Evolutionary conservation across 2,888 invertebrate species (phyloP), one percentile per base, ranked within the genome.

Genomic region (Synanthedon andrenaeformis): DNA sequence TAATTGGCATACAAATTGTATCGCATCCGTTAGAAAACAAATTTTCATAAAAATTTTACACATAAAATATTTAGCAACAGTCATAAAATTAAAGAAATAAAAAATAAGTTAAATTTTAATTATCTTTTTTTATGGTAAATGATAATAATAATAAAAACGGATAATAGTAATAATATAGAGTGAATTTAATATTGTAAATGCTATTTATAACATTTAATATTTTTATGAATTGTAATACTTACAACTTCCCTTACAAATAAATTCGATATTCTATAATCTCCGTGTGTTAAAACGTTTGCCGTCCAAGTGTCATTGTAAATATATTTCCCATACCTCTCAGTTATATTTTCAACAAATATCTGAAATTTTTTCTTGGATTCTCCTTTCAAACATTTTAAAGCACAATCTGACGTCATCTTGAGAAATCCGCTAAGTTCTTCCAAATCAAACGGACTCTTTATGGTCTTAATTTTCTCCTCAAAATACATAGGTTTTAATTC

Each of bases 191-290:
- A 28, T 28, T 28, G 2, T 28, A 28, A 8, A 28, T 8, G 28
- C 8, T 28, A 28, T 1, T 28, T 28, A 1, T 8, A 28, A 28
- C 2, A 28, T 28, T 28, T 8, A 1, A 28, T 1, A 28, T 28
- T 28, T 28, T 28, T 28, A 35, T 35, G 10, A 35, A 35, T 35
- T 10, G 6, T 10, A 10, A 35, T 54, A 71, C 76, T 72, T 65
- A 82, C 82, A 17, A 48, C 52, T 58, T 72, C 65, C 59, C 71
- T 78, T 10, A 61, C 52, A 62, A 83, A 57, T 17, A 82, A 65
- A 61, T 83, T 82, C 53, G 70, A 76, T n/a, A 70, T 63, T 56
- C 72, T 74, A 53, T 69, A 83, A 61, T 82, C 82, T 1, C 82
- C 81, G 56, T 82, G 82, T 49, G 74, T 71, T 4, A 81, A 52